Percentiles rank a stretch among this genome's conserved stretches.
phyloP scores from a whole-genome alignment of 2,113 vertebrate genomes.

The Hippocampus zosterae region DNA sequence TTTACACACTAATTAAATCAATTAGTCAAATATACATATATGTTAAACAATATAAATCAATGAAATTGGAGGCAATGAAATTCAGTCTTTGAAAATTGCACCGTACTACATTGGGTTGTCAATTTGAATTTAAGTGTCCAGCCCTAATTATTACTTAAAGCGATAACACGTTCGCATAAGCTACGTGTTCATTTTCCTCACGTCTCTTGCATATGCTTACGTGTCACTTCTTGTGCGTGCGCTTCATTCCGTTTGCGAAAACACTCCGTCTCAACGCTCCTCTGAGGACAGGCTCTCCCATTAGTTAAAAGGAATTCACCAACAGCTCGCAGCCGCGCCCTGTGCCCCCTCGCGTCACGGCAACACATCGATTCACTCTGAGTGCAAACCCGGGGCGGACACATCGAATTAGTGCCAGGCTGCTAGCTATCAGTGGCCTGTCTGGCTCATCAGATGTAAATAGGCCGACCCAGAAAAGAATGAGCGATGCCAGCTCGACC shows the following conservation, averaged over 20 bases:
- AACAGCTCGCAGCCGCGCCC: slow-evolving; percentile 19
- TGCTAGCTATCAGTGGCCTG: slow-evolving; percentile 24
- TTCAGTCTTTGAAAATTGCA: too few relatives aligned
- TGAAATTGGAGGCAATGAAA: too few relatives aligned
- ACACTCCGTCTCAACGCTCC: slow-evolving; percentile 50
- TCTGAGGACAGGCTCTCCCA: slow-evolving; percentile 56
- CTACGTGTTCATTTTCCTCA: neutral
- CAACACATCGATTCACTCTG: slow-evolving; percentile 28
- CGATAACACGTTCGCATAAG: slow-evolving; percentile 32
- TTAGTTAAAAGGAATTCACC: slow-evolving; percentile 57
- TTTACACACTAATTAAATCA: too few relatives aligned
- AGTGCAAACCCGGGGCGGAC: slow-evolving; percentile 32
- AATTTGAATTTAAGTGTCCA: too few relatives aligned
- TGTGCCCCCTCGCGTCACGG: slow-evolving; percentile 18
- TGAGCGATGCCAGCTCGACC: slow-evolving; percentile 27
- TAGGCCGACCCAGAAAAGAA: slow-evolving; percentile 10
- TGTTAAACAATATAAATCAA: too few relatives aligned
- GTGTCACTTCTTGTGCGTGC: slow-evolving; percentile 53
- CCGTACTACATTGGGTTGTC: too few relatives aligned
- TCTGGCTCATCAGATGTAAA: slow-evolving; percentile 38
- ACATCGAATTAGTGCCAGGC: slow-evolving; percentile 36
- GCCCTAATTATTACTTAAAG: slow-evolving; percentile 22
- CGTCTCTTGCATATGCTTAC: neutral
- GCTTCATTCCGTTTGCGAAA: slow-evolving; percentile 62
- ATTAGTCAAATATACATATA: too few relatives aligned